phyloP scores from a whole-genome alignment of 2,797 vertebrate genomes.

The Buphagus erythrorhynchus region DNA sequence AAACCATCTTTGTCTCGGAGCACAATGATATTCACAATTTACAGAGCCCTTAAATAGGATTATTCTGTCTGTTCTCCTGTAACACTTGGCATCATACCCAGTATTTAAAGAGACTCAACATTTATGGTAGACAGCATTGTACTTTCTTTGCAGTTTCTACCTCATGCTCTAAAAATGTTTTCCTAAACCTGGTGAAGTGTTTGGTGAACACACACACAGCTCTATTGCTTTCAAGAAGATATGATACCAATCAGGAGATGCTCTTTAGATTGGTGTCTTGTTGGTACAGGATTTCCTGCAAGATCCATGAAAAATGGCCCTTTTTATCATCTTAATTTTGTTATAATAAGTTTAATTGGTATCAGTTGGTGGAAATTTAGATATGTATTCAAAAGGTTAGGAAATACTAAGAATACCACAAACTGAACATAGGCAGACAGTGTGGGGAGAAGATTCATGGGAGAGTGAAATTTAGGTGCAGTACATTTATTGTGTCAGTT shows the following conservation, averaged over 20 bases:
- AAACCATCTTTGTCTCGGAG: neutral
- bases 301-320: neutral
- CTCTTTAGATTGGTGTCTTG: neutral
- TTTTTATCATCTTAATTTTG: neutral
- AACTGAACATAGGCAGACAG: neutral
- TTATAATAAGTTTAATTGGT: neutral
- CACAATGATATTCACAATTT: neutral
- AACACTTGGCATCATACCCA: neutral
- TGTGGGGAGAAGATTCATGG: neutral
- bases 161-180: neutral
- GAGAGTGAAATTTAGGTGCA: neutral
- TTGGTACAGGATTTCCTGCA: neutral
- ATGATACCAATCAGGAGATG: neutral
- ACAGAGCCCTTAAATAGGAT: neutral
- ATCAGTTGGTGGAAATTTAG: neutral
- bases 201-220: neutral
- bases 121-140: neutral
- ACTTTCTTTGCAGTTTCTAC: neutral
- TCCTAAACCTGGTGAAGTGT: neutral
- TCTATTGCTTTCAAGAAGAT: neutral
- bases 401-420: neutral
- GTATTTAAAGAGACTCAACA: neutral
- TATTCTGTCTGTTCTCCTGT: conserved; percentile 10
- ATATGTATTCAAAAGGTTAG: neutral
- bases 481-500: neutral